These are phyloP conservation scores for Paramisgurnus dabryanus DNA, from an alignment of 2,113 vertebrate genomes.

Conservation along the genomic window DNA sequence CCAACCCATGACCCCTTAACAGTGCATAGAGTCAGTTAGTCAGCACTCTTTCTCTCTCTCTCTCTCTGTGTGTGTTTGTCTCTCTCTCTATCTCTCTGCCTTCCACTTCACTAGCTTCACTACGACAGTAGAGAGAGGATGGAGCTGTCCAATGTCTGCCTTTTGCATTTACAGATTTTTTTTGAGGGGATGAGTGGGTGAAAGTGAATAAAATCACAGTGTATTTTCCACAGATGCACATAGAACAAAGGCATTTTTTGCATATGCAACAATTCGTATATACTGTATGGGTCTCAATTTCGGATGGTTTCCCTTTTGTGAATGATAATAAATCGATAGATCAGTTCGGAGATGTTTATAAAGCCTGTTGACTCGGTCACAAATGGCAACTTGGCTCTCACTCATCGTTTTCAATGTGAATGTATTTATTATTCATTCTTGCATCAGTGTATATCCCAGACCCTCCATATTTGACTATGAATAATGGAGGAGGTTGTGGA, in stretches of 20 bases:
- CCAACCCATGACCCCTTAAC: conserved; percentile 59
- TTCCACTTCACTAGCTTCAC: background rate
- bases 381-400: conserved; percentile 35
- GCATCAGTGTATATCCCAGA: conserved; percentile 69
- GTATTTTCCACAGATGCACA: background rate
- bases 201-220: conserved; percentile 8
- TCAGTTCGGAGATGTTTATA: conserved; percentile 28
- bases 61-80: background rate
- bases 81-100: background rate
- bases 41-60: conserved; percentile 31
- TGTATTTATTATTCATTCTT: conserved; percentile 80
- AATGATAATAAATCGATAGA: conserved; percentile 18
- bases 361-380: conserved; percentile 34
- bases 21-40: conserved; percentile 54
- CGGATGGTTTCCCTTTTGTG: background rate
- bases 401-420: conserved; percentile 77
- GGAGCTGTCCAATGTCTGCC: background rate
- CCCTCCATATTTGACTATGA: conserved; percentile 75
- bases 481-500: conserved; percentile 80
- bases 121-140: background rate
- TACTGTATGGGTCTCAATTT: background rate
- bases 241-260: conserved; percentile 10
- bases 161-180: background rate
- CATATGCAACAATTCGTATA: background rate
- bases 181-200: background rate